phyloP scores from a whole-genome alignment of 1,140 invertebrate species.

The Drosophila leontia region DNA sequence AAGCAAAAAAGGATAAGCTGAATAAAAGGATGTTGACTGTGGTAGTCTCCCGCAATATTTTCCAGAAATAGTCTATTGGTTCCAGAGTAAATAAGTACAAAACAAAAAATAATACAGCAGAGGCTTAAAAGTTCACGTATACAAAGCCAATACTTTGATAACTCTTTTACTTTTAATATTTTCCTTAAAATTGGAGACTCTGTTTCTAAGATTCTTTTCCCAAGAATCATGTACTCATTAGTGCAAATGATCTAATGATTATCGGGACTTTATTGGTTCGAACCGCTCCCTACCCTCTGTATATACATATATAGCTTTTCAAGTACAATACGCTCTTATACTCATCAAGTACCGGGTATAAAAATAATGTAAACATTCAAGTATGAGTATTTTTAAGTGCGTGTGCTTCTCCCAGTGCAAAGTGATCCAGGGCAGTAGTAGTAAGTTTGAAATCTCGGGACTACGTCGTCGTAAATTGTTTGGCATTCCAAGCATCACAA shows the following conservation, averaged over 20 bases:
- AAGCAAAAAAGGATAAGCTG: background rate
- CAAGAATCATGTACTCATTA: too few relatives aligned
- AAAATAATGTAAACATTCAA: constrained; percentile 9
- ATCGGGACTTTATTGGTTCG: background rate
- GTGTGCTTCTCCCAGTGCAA: constrained; percentile 28
- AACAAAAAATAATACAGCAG: background rate
- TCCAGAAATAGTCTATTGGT: too few relatives aligned
- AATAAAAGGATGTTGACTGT: background rate
- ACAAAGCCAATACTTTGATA: background rate
- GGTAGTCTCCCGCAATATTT: background rate
- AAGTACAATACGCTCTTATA: constrained; percentile 1
- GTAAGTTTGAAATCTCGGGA: background rate
- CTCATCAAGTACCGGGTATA: background rate
- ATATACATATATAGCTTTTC: background rate
- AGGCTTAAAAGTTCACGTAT: background rate
- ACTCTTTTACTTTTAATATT: background rate
- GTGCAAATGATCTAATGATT: constrained; percentile 1
- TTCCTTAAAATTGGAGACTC: background rate
- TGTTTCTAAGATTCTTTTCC: background rate
- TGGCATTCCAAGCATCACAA: constrained; percentile 60
- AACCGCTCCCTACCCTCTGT: constrained; percentile 5
- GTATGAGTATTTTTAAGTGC: constrained; percentile 17
- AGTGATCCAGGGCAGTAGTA: background rate
- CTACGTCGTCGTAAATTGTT: constrained; percentile 43
- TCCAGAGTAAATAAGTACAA: background rate